These are phyloP conservation scores for Tylochromis polylepis DNA, from an alignment of 2,113 vertebrate genomes.

Conservation along the genomic window DNA sequence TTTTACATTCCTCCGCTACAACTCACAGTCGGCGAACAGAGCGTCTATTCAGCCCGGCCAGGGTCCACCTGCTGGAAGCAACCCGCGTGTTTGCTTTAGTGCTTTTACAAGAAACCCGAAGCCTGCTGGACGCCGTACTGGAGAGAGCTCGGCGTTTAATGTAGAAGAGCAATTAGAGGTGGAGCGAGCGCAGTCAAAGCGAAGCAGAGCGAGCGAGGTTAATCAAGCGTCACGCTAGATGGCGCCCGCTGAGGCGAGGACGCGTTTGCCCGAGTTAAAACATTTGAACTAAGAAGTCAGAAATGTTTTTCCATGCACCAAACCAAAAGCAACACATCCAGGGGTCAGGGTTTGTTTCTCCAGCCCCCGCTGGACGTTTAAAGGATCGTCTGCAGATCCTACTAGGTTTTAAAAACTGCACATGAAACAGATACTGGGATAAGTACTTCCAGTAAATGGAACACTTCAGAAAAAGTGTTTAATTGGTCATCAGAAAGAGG, in stretches of 20 bases:
- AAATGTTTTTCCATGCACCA: background rate
- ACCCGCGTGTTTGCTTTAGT: conserved; percentile 71
- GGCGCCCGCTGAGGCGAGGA: background rate
- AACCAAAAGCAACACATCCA: background rate
- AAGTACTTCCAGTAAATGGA: background rate
- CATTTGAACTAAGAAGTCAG: background rate
- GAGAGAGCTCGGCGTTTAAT: background rate
- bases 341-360: background rate
- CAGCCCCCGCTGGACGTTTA: background rate
- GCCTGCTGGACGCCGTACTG: conserved; percentile 16
- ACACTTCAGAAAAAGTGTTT: background rate
- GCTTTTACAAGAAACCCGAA: conserved; percentile 78
- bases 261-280: background rate
- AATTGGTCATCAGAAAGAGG: background rate
- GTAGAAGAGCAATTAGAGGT: background rate
- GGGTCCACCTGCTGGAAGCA: conserved; percentile 75
- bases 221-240: background rate
- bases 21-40: conserved; percentile 64
- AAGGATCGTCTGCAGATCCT: background rate
- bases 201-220: background rate
- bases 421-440: background rate
- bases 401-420: background rate
- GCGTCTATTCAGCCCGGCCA: conserved; percentile 70
- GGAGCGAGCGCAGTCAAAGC: background rate
- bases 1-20: conserved; percentile 16